Evolutionary conservation across 2,888 invertebrate genomes (phyloP).

Genomic region (Drosophila lacicola): DNA sequence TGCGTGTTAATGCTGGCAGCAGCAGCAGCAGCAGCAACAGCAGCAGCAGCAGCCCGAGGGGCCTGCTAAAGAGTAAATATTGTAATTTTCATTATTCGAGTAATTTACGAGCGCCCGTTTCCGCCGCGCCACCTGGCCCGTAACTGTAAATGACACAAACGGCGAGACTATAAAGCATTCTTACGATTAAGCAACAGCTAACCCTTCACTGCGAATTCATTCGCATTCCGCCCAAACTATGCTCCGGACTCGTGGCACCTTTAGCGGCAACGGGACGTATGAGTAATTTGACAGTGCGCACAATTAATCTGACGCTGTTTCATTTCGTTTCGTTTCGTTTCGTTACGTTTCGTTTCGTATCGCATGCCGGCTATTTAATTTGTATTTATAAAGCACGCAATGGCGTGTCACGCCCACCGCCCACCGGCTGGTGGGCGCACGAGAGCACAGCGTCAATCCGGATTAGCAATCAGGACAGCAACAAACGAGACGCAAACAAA

Average conservation of each 20-base stretch:
- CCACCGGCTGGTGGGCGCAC: neutral
- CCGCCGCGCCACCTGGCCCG: conserved; percentile 53
- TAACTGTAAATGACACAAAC: conserved; percentile 43
- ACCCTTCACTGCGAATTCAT: neutral
- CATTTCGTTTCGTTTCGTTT: conserved; percentile 21
- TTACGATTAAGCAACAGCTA: conserved; percentile 35
- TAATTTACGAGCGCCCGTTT: conserved; percentile 72
- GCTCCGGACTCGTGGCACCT: conserved; percentile 2
- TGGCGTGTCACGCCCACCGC: conserved; percentile 32
- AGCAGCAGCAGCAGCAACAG: neutral
- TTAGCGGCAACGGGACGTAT: conserved; percentile 60
- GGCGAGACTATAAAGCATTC: conserved; percentile 32
- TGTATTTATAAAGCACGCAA: conserved; percentile 65
- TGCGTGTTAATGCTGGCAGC: conserved; percentile 18
- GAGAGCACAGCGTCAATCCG: conserved; percentile 17
- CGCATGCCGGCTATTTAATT: conserved; percentile 63
- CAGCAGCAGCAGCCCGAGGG: conserved; percentile 5
- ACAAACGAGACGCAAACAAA: conserved; percentile 12
- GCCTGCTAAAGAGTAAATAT: conserved; percentile 68
- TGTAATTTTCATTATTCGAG: conserved; percentile 78
- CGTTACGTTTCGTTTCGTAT: conserved; percentile 14
- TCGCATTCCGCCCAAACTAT: conserved; percentile 2
- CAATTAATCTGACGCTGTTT: conserved; percentile 65
- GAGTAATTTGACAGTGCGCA: conserved; percentile 67
- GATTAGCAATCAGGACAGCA: conserved; percentile 37